Conservation (phyloP, 2,113 vertebrate species). For the Mungos mungo region DNA sequence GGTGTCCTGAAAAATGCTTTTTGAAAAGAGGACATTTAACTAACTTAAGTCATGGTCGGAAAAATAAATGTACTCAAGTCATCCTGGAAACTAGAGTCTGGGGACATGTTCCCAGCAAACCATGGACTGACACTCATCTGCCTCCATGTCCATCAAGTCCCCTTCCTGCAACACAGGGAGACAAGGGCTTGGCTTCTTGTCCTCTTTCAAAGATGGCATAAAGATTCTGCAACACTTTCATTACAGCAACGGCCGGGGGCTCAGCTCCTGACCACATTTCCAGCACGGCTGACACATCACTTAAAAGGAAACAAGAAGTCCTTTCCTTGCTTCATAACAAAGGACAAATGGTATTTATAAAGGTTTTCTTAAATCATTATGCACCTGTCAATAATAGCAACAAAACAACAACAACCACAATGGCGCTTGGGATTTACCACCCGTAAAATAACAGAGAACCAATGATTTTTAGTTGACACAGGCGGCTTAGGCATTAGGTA, state of each 20-base stretch:
- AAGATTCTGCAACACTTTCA: neutral
- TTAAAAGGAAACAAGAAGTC: neutral
- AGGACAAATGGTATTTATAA: neutral
- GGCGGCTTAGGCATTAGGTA: slow-evolving; percentile 6
- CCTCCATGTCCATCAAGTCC: accelerated
- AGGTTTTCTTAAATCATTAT: neutral
- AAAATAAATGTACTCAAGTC: neutral
- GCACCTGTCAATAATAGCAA: neutral
- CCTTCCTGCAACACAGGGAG: neutral
- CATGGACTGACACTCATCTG: accelerated
- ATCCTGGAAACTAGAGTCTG: neutral
- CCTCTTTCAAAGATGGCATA: neutral
- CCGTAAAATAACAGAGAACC: slow-evolving; percentile 32
- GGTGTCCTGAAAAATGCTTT: neutral
- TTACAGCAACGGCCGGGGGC: neutral
- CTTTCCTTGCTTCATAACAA: neutral
- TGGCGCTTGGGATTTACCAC: neutral
- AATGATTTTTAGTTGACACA: slow-evolving; percentile 5
- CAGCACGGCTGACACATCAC: accelerated
- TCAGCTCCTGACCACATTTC: neutral
- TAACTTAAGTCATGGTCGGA: neutral
- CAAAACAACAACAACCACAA: neutral
- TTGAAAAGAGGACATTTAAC: neutral
- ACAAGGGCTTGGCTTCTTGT: accelerated
- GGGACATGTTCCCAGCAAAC: accelerated